Evolutionary conservation across 35 echinoderm and acorn worm species (phyloP).

Genomic region (Eucidaris tribuloides): DNA sequence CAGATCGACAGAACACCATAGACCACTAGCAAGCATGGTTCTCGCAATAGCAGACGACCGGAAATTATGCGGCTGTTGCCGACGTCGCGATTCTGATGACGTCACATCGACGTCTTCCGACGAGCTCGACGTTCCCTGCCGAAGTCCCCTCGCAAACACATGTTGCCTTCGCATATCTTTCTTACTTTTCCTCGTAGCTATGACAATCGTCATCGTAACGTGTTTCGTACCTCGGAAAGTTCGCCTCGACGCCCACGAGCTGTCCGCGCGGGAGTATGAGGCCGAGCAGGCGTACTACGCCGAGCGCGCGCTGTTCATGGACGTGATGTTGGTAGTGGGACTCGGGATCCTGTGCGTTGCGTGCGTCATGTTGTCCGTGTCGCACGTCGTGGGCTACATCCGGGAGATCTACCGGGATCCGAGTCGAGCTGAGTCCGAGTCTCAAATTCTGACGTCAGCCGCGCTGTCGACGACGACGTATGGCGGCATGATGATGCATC

Average conservation of each 20-base stretch:
- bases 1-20: too few species aligned
- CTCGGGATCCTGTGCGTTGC: background rate
- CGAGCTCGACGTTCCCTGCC: background rate
- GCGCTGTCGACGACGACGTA: background rate
- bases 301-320: background rate
- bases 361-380: background rate
- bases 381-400: background rate
- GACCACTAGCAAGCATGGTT: too few species aligned
- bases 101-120: background rate
- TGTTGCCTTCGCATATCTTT: background rate
- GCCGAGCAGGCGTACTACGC: background rate
- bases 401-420: background rate
- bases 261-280: slow-evolving; percentile 38
- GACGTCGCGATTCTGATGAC: background rate
- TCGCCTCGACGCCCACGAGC: background rate
- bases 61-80: too few species aligned
- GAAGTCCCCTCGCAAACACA: background rate
- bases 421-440: background rate
- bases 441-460: background rate
- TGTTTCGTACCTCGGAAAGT: slow-evolving; percentile 1
- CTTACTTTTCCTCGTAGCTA: background rate
- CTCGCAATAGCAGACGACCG: too few species aligned
- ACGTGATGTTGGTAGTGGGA: slow-evolving; percentile 21
- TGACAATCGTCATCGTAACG: background rate
- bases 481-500: background rate